These are phyloP conservation scores for Nematostella vectensis DNA, from an alignment of 92 coral and sea anemone genomes.

Conservation along the genomic window DNA sequence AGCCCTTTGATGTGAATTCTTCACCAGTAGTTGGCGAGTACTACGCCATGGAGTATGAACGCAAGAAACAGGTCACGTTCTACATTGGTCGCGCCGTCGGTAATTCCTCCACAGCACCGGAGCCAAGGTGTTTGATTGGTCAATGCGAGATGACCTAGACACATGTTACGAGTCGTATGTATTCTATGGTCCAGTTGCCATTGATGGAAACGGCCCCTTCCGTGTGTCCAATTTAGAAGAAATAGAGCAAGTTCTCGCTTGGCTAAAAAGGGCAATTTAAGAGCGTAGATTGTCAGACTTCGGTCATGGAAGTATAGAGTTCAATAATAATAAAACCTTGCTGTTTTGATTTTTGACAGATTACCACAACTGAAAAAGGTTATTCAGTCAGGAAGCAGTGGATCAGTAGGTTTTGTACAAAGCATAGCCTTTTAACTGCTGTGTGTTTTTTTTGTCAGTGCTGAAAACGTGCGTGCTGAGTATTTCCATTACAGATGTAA, in stretches of 20 bases:
- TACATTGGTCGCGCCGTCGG: neutral
- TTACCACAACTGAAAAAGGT: no score
- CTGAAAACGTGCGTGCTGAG: no score
- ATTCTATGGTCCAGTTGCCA: neutral
- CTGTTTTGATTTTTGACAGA: no score
- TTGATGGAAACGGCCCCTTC: slow-evolving; percentile 1
- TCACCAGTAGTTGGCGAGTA: neutral
- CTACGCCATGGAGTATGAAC: slow-evolving; percentile 5
- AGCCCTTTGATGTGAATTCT: neutral
- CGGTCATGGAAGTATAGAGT: no score
- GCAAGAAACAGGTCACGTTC: slow-evolving; percentile 1
- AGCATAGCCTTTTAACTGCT: neutral
- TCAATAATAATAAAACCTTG: no score
- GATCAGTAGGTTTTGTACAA: neutral
- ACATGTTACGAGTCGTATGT: slow-evolving; percentile 9
- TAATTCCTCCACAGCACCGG: slow-evolving; percentile 2
- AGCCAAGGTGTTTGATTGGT: slow-evolving; percentile 5
- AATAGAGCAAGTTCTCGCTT: neutral
- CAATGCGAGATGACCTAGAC: slow-evolving; percentile 8
- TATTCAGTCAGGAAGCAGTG: no score
- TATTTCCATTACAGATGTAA: no score
- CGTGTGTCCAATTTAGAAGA: neutral
- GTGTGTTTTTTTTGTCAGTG: no score
- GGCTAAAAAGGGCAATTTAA: neutral
- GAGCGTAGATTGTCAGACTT: no score